Conservation (phyloP, 2,888 invertebrate genomes). For the Aromia moschata region DNA sequence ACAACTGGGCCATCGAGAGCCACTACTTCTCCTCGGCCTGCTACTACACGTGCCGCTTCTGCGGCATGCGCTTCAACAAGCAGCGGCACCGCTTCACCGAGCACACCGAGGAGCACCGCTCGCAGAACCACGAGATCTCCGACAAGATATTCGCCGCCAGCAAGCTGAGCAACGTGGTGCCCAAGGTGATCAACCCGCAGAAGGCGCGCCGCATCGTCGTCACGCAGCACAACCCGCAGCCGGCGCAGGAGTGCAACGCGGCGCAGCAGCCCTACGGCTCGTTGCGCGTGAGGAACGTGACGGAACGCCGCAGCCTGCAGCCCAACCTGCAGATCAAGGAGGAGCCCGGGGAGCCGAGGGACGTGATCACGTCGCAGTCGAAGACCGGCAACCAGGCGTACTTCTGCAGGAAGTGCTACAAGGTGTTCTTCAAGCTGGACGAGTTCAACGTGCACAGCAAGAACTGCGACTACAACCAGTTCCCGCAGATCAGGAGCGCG, state of each 20-base stretch:
- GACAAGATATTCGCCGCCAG: slow-evolving; percentile 57
- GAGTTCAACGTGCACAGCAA: slow-evolving; percentile 61
- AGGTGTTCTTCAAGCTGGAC: slow-evolving; percentile 60
- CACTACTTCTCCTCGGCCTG: slow-evolving; percentile 61
- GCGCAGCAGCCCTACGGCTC: not conserved
- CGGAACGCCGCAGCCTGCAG: slow-evolving; percentile 27
- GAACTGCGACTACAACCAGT: slow-evolving; percentile 52
- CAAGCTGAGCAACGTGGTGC: slow-evolving; percentile 52
- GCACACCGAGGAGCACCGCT: slow-evolving; percentile 54
- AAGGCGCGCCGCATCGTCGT: slow-evolving; percentile 45
- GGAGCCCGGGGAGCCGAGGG: slow-evolving; percentile 42
- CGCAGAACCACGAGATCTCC: slow-evolving; percentile 52
- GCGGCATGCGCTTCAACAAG: slow-evolving; percentile 61
- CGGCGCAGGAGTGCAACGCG: not conserved
- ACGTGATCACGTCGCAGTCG: slow-evolving; percentile 44
- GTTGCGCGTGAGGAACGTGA: slow-evolving; percentile 18
- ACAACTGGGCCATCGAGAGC: slow-evolving; percentile 62
- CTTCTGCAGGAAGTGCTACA: slow-evolving; percentile 62
- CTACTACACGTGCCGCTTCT: slow-evolving; percentile 60
- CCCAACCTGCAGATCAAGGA: slow-evolving; percentile 51
- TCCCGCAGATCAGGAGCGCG: slow-evolving; percentile 34
- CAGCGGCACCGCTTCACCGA: slow-evolving; percentile 57
- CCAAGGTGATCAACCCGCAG: slow-evolving; percentile 50
- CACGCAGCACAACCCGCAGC: slow-evolving; percentile 32
- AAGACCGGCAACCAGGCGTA: slow-evolving; percentile 59